A percentile compares a stretch with the other conserved stretches of the same genome.
Conservation (phyloP, 2,113 vertebrate genomes). For the Chaetura pelagica region DNA sequence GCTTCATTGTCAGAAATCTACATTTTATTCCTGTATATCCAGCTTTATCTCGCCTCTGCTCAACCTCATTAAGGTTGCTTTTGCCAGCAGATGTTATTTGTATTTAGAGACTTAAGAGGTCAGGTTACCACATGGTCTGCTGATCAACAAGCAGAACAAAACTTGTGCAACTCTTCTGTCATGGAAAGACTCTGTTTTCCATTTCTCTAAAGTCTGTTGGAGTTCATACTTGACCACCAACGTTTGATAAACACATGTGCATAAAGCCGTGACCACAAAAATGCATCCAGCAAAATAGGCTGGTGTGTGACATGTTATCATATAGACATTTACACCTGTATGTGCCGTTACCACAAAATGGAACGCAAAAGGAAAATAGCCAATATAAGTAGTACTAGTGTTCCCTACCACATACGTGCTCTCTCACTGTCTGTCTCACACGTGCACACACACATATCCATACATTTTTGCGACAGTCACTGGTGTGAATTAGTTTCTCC, state of each 20-base stretch:
- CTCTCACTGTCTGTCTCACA: not conserved
- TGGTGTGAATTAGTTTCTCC: not conserved
- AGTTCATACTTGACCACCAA: not conserved
- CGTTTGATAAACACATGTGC: fast-evolving
- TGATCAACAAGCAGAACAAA: conserved; percentile 13
- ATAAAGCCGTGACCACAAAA: not conserved
- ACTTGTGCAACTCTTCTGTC: not conserved
- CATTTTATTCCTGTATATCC: not conserved
- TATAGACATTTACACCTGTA: not conserved
- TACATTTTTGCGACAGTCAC: not conserved
- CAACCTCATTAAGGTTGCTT: conserved; percentile 17
- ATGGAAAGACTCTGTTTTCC: not conserved
- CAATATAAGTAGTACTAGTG: fast-evolving
- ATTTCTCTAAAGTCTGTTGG: not conserved
- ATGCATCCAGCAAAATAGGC: not conserved
- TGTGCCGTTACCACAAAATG: not conserved
- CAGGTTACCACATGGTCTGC: not conserved
- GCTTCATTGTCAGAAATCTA: not conserved
- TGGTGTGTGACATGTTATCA: not conserved
- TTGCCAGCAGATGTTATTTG: conserved; percentile 10
- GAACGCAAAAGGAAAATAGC: not conserved
- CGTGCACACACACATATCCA: fast-evolving
- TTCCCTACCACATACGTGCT: not conserved
- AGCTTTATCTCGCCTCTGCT: not conserved
- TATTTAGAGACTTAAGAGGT: conserved; percentile 2